A percentile compares a stretch with the other conserved stretches of the same genome.
phyloP scores from a whole-genome alignment of 2,888 invertebrate genomes.

The Neocrepidodera transversa region DNA sequence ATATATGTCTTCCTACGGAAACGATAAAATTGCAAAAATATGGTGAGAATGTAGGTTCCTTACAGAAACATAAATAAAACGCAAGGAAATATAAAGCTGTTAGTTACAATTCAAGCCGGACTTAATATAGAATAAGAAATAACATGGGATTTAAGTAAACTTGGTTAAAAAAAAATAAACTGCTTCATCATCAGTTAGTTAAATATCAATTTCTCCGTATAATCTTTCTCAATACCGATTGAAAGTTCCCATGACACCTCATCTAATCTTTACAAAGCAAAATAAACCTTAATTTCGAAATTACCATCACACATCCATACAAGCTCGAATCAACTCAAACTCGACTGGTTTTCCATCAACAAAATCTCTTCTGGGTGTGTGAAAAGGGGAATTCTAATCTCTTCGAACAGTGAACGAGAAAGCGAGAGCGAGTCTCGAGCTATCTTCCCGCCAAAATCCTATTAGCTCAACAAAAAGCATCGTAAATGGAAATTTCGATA shows the following conservation, averaged over 20 bases:
- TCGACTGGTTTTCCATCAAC: constrained; percentile 21
- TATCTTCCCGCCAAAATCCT: constrained; percentile 31
- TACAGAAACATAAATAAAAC: too few species aligned
- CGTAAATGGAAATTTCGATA: constrained; percentile 37
- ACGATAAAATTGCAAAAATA: too few species aligned
- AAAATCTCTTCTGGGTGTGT: constrained; percentile 20
- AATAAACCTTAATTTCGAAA: constrained; percentile 13
- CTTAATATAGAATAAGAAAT: too few species aligned
- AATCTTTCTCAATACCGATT: neutral
- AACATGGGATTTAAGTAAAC: too few species aligned
- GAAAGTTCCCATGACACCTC: neutral
- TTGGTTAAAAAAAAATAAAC: too few species aligned
- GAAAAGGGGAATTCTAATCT: constrained; percentile 15
- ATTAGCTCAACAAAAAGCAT: constrained; percentile 34
- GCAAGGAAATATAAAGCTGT: too few species aligned
- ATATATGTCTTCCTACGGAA: too few species aligned
- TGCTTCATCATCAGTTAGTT: too few species aligned
- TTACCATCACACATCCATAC: constrained; percentile 9
- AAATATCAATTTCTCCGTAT: neutral
- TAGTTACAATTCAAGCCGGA: too few species aligned
- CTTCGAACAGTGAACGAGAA: constrained; percentile 4
- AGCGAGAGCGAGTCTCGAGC: constrained; percentile 15
- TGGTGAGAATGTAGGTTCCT: too few species aligned
- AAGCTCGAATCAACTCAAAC: constrained; percentile 11
- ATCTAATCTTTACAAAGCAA: constrained; percentile 11